Conservation (phyloP, 2,113 vertebrate species). For the Aspidoscelis tigris region DNA sequence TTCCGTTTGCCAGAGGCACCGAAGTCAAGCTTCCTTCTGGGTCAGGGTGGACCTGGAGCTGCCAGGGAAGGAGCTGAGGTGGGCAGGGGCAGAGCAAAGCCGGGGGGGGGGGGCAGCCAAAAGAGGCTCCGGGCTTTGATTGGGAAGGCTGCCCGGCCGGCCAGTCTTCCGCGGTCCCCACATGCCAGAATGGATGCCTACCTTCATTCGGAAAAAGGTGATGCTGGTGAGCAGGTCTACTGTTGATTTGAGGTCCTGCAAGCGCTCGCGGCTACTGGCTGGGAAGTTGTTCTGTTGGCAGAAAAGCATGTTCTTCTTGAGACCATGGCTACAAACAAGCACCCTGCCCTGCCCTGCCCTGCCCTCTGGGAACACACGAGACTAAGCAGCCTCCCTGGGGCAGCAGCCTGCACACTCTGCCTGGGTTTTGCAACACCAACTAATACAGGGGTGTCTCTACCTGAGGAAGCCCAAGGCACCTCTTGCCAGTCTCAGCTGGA, state of each 20-base stretch:
- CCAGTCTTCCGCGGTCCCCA: too few relatives aligned
- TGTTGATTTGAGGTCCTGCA: conserved; percentile 96
- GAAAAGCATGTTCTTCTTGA: conserved; percentile 59
- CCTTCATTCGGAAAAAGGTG: conserved; percentile 99
- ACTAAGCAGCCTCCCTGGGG: neutral
- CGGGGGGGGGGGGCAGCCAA: neutral
- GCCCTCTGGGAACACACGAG: conserved; percentile 57
- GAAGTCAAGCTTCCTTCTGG: neutral
- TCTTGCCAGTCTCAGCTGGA: neutral
- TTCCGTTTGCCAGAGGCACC: neutral
- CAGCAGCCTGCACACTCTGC: neutral
- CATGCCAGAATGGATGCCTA: conserved; percentile 52
- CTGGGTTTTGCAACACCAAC: too few relatives aligned
- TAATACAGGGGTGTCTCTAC: too few relatives aligned
- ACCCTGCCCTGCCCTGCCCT: conserved; percentile 9
- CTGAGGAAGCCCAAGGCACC: too few relatives aligned
- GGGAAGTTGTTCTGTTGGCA: conserved; percentile 93
- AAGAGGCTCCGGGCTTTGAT: neutral
- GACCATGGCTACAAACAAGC: conserved; percentile 28
- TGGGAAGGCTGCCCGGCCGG: neutral
- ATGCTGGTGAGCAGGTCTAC: conserved; percentile 98
- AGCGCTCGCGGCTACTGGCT: conserved; percentile 90
- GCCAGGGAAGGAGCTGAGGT: neutral
- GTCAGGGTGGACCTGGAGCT: too few relatives aligned
- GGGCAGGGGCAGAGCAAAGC: neutral